Evolutionary conservation across 2,888 invertebrate genomes (phyloP), one percentile per base, ranked within the genome.

Genomic region (Volucella zonaria): DNA sequence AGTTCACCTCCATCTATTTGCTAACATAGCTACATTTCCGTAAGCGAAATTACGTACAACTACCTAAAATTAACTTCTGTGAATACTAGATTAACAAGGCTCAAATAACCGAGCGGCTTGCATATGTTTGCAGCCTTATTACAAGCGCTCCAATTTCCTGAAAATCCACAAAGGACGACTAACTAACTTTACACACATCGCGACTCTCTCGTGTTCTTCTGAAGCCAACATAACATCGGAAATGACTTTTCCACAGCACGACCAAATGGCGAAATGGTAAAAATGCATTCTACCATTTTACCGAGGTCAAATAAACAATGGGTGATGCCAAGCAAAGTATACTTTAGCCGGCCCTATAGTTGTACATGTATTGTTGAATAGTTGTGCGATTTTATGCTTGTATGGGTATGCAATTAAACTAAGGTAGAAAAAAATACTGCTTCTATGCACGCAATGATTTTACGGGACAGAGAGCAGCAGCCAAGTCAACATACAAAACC

Each of bases 291-390:
- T 49, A 49, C 11, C 47, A 38, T 49, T 62, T 62, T 49, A 31
- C 62, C 18, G 49, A 62, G 47, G 31, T 49, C 38, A 62, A 49
- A 62, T 38, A 47, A 62, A 47, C 62, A 62, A 62, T 49, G 61
- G 45, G 23, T 61, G 45, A n/a, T n/a, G 38, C 31, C 47, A 49
- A 58, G 58, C 40, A 15, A 62, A 62, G 47, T 62, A 14, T 38
- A 31, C 38, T n/a, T 38, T 31, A 9, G 10, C 47, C 31, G 31
- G 31, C 2, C 31, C 31, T 31, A 31, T 6, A 31, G 31, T 31
- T 31, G 31, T 6, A 31, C 6, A 31, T 31, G 31, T 31, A 31
- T 31, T 31, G 31, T 31, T 31, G 4, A 6, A 31, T 31, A 31
- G 31, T 31, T 31, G 31, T 31, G 31, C 31, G 2, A 31, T 31